phyloP scores from a whole-genome alignment of 2,888 invertebrate genomes.

The Acanthosepion esculentum region DNA sequence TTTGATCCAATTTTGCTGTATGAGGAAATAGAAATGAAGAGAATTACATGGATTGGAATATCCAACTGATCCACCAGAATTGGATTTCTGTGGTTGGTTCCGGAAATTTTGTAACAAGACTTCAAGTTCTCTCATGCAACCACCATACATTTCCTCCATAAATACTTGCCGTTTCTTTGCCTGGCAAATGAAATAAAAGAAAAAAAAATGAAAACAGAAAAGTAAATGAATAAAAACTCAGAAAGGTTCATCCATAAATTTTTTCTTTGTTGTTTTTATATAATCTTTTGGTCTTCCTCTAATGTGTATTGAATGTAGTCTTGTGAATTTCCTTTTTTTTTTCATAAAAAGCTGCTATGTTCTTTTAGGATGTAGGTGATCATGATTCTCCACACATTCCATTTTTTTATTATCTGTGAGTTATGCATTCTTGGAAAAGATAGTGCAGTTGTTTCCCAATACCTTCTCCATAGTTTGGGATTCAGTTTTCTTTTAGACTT shows the following conservation, averaged over 20 bases:
- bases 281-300: no score
- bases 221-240: neutral
- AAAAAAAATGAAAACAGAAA: neutral
- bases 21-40: neutral
- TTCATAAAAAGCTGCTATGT: no score
- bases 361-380: no score
- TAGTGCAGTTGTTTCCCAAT: no score
- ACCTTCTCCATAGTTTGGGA: no score
- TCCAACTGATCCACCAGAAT: neutral
- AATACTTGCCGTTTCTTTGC: conserved; percentile 71
- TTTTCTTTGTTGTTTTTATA: neutral
- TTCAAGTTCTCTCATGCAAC: conserved; percentile 70
- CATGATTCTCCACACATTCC: no score
- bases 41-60: neutral
- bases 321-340: no score
- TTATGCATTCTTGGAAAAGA: no score
- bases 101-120: conserved; percentile 66
- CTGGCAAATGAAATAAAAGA: conserved; percentile 55
- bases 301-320: no score
- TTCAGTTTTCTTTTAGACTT: no score
- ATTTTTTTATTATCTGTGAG: no score
- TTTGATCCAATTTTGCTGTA: no score
- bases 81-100: conserved; percentile 50
- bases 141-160: conserved; percentile 72
- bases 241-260: neutral